Base-by-base conservation (phyloP, 2,797 vertebrate genomes). In the Parauchenoglanis punctatus region DNA sequence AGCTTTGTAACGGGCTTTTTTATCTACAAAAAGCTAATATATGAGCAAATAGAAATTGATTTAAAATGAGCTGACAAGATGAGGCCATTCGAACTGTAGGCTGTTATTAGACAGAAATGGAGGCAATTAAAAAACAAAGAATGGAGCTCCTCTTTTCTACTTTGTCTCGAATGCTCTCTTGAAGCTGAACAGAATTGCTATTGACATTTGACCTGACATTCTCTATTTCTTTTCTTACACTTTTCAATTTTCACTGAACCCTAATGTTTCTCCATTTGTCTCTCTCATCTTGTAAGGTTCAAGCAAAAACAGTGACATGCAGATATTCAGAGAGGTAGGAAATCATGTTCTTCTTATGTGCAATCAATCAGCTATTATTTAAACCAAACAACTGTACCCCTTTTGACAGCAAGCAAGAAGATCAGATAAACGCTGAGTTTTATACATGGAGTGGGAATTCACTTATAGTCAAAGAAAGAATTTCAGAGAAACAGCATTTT, bases 1-100 rank as follows among this genome's bases (percentile, higher is more conserved):
- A 17, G 81, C 80, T 68, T 13, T 18, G 46, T 76, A 82, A 86
- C 44, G 81, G 15, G 56, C 72, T 85, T 88, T 76, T 84, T 90
- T 81, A 77, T 87, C 80, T 52, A 56, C 54, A 61, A 85, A 87
- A 85, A 72, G 65, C 58, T 81, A 89, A 89, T 78, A 54, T 61
- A 54, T 56, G 80, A 78, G 67, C 44, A 80, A 86, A 91, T 82
- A 61, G 88, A 89, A 89, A 89, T 92, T 90, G 89, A 89, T 90
- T 82, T 91, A 59, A 52, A 86, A 86, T 83, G 85, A 85, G 78
- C 65, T 80, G 84, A 81, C 87, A 87, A 86, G 88, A 88, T 81
- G 86, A 89, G 75, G 84, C 59, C 61, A 85, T 87, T 72, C 72
- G 58, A 89, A 86, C 58, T 85, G 85, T 73, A 88, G 84, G 78